Evolutionary conservation across 2,113 vertebrate species (phyloP).

Genomic region (Macrotis lagotis): DNA sequence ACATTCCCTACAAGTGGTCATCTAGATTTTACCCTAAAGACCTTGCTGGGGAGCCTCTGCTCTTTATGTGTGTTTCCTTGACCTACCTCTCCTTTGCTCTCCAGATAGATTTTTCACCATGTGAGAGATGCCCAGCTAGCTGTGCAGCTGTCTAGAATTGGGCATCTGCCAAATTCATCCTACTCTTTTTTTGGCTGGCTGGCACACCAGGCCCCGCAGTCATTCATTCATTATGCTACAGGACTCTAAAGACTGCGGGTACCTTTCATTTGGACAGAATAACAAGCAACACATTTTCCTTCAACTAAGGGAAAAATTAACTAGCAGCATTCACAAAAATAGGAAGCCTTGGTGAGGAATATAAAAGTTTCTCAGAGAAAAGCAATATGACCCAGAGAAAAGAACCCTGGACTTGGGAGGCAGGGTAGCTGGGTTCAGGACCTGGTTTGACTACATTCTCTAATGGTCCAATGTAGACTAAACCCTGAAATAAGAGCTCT

Average conservation of each 20-base stretch:
- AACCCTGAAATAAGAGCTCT: neutral
- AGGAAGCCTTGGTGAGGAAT: neutral
- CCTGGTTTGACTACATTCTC: neutral
- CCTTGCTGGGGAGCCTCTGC: neutral
- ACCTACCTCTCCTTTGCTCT: neutral
- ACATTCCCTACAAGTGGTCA: neutral
- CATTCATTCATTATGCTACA: neutral
- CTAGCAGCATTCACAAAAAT: neutral
- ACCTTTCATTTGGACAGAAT: constrained; percentile 30
- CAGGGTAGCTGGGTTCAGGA: neutral
- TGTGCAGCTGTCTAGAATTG: constrained; percentile 7
- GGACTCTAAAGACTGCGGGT: constrained; percentile 28
- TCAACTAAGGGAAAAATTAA: constrained; percentile 56
- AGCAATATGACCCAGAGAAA: neutral
- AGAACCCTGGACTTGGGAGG: neutral
- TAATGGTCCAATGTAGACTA: neutral
- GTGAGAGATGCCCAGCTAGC: constrained; percentile 20
- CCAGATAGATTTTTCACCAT: constrained; percentile 24
- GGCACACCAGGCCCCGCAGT: neutral
- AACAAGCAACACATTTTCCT: constrained; percentile 8
- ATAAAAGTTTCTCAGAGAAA: neutral
- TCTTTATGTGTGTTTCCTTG: neutral
- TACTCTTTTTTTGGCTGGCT: neutral
- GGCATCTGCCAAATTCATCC: neutral
- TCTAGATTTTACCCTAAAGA: neutral